Evolutionary conservation across 2,797 vertebrate genomes (phyloP).

Genomic region (Botia almorhae): DNA sequence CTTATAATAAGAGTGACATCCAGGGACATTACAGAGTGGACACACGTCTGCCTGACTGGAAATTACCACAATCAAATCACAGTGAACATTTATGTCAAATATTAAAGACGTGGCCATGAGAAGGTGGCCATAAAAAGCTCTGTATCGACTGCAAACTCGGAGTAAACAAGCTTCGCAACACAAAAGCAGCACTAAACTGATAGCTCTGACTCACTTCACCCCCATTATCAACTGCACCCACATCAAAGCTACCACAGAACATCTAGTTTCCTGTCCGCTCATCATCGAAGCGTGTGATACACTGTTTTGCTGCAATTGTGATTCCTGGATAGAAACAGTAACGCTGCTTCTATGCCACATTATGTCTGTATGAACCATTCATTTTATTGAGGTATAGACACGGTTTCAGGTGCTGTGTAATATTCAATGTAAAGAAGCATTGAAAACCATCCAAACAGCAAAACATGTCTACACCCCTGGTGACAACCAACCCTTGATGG

Average conservation of each 20-base stretch:
- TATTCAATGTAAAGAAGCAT: not conserved
- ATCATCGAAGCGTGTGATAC: not conserved
- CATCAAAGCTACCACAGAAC: not conserved
- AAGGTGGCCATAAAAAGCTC: not conserved
- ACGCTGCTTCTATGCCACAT: not conserved
- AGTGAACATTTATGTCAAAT: too few species aligned
- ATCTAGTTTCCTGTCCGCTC: not conserved
- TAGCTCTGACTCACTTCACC: not conserved
- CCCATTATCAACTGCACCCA: not conserved
- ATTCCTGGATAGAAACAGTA: not conserved
- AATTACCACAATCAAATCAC: too few species aligned
- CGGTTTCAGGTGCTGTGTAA: not conserved
- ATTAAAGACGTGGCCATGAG: too few species aligned
- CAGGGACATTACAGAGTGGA: not conserved
- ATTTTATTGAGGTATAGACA: not conserved
- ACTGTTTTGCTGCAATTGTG: not conserved
- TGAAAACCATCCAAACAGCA: not conserved
- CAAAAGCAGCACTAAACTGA: not conserved
- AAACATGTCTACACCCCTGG: not conserved
- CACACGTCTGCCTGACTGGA: too few species aligned
- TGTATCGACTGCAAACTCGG: not conserved
- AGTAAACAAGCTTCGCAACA: not conserved
- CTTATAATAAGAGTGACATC: not conserved
- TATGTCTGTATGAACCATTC: not conserved
- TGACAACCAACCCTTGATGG: not conserved